Base-by-base conservation (phyloP, 92 coral and sea anemone genomes). In the Scolanthus callimorphus region DNA sequence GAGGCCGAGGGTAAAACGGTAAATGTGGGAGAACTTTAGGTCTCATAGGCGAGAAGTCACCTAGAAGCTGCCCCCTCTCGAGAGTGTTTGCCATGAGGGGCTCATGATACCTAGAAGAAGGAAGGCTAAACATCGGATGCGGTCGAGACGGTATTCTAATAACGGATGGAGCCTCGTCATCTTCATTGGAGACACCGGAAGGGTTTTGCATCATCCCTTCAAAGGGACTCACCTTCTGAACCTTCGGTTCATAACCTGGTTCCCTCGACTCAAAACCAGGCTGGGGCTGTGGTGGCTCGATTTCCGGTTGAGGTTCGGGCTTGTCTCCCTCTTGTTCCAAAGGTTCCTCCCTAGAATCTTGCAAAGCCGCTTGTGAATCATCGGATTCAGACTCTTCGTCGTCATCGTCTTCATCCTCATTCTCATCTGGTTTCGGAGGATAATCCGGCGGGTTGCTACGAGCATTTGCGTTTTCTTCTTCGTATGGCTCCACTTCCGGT, bases 371-470 rank as follows among this genome's bases (percentile, higher is more conserved):
- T 31, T 68, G 52, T 30, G 55, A 58, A 4, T 67, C 80, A 19
- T 62, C 62, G 2, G 70, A 9, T 26, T 73, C 75, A 60, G 62
- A 38, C 20, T 67, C 83, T n/a, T 67, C 81, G 15, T 63, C 68
- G 19, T 66, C 66, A 57, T 84, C 71, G 52, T 88, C 96, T 2
- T 78, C 70, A 29, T 46, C 38, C 25, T 62, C 62, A 29, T 65
- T 74, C 28, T 70, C 74, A n/a, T n/a, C n/a, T n/a, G n/a, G n/a
- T 29, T 61, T 29, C 24, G 37, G 50, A 0, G 67, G 41, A 62
- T 38, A 12, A 22, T 24, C 68, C n/a, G 68, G 55, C 20, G n/a
- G 55, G 23, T 62, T 51, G 26, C 75, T 68, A 17, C 75, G 75
- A 1, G 15, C 34, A 17, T 28, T 29, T 23, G 65, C 46, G 17